A percentile compares a stretch with the other conserved stretches of the same genome.
Evolutionary conservation across 1,140 invertebrate species (phyloP).

Genomic region (Gonatopus flavifemur): DNA sequence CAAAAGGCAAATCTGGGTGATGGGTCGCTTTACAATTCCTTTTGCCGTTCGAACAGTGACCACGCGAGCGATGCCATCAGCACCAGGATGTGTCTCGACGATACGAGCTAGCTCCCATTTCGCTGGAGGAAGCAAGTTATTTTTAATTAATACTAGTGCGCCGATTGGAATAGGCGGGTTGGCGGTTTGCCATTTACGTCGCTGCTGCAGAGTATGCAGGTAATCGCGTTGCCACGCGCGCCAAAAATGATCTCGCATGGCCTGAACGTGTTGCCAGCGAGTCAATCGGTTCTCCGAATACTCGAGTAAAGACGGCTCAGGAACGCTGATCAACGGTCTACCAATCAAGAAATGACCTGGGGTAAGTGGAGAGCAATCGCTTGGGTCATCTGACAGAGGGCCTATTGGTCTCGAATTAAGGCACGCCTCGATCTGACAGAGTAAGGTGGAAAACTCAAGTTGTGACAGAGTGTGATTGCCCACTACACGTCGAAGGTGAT

Average conservation of each 20-base stretch:
- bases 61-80: neutral
- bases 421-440: conserved; percentile 4
- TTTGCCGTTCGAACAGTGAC: neutral
- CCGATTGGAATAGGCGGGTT: neutral
- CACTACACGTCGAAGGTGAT: neutral
- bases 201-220: too few species aligned
- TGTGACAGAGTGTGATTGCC: neutral
- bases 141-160: neutral
- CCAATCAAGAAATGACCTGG: conserved; percentile 2
- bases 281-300: too few species aligned
- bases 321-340: fast-evolving
- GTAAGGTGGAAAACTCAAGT: neutral
- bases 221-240: too few species aligned
- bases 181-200: too few species aligned
- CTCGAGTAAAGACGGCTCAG: neutral
- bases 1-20: neutral
- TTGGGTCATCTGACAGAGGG: neutral
- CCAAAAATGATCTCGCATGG: neutral
- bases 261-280: too few species aligned
- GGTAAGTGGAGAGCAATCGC: neutral
- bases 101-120: neutral
- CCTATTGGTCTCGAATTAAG: conserved; percentile 3
- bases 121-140: neutral
- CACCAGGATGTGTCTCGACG: neutral
- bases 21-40: neutral